These are phyloP conservation scores for Scaptomyza reducta DNA, from an alignment of 2,888 invertebrate species.

Conservation along the genomic window DNA sequence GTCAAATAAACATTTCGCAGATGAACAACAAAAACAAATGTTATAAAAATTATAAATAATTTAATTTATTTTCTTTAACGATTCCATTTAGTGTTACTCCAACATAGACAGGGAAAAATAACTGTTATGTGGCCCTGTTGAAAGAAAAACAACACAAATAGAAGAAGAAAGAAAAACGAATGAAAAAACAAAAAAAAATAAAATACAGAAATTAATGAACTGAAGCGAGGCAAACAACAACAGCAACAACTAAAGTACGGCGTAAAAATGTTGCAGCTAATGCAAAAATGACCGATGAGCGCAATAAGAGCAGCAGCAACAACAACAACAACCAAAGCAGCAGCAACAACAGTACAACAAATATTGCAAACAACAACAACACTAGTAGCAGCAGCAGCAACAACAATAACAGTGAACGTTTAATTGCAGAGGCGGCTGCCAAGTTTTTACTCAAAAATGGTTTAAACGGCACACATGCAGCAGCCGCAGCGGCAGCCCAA, in stretches of 20 bases:
- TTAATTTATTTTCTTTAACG: conserved; percentile 30
- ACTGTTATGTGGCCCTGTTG: conserved; percentile 44
- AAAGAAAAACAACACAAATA: conserved; percentile 57
- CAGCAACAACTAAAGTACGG: conserved; percentile 58
- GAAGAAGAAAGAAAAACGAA: conserved; percentile 25
- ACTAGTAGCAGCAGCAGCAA: conserved; percentile 37
- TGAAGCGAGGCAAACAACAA: conserved; percentile 39
- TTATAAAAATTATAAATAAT: conserved; percentile 12
- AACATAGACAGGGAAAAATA: conserved; percentile 45
- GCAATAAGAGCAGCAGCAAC: conserved; percentile 86
- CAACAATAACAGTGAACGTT: conserved; percentile 60
- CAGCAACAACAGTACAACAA: conserved; percentile 39
- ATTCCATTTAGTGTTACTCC: conserved; percentile 36
- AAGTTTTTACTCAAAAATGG: conserved; percentile 81
- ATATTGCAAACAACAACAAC: conserved; percentile 37
- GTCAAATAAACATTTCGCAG: conserved; percentile 32
- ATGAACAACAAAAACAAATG: conserved; percentile 13
- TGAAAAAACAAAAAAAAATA: conserved; percentile 26
- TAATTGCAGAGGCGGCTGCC: conserved; percentile 79
- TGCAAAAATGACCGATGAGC: conserved; percentile 88
- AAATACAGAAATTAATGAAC: conserved; percentile 55
- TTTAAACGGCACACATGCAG: conserved; percentile 75
- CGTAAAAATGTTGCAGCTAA: conserved; percentile 68
- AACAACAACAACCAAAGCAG: conserved; percentile 47
- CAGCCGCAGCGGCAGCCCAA: conserved; percentile 63